phyloP scores from a whole-genome alignment of 2,888 invertebrate species.

The Oligia strigilis region DNA sequence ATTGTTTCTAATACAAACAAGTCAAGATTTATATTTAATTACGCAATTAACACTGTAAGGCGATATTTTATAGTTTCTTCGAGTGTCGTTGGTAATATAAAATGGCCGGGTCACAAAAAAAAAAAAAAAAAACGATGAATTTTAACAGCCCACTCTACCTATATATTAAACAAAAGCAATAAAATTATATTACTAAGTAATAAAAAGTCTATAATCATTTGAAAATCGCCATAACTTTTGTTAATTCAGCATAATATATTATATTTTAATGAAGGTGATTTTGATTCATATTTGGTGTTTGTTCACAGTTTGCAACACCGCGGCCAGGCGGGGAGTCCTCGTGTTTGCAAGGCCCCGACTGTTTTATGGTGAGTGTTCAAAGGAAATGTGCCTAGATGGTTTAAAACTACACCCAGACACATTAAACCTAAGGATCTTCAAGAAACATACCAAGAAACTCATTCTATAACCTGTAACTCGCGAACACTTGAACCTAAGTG shows the following conservation, averaged over 20 bases:
- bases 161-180: conserved; percentile 41
- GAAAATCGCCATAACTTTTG: conserved; percentile 31
- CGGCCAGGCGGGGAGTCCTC: conserved; percentile 92
- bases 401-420: conserved; percentile 16
- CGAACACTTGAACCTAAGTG: not conserved
- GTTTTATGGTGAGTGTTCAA: conserved; percentile 92
- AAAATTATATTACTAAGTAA: conserved; percentile 49
- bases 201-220: conserved; percentile 50
- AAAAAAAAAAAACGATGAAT: conserved; percentile 36
- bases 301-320: conserved; percentile 92
- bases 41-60: conserved; percentile 38
- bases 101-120: conserved; percentile 24
- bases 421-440: conserved; percentile 37
- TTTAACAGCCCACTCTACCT: conserved; percentile 37
- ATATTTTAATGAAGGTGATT: conserved; percentile 38
- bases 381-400: conserved; percentile 29
- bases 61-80: conserved; percentile 48
- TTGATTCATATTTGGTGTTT: conserved; percentile 81
- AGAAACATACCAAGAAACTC: not conserved
- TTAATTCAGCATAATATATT: conserved; percentile 33
- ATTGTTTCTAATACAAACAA: conserved; percentile 24
- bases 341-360: conserved; percentile 93
- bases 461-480: conserved; percentile 7
- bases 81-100: conserved; percentile 35
- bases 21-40: conserved; percentile 19